Conservation (phyloP, 2,888 invertebrate genomes). For the Eubasilissa splendida region DNA sequence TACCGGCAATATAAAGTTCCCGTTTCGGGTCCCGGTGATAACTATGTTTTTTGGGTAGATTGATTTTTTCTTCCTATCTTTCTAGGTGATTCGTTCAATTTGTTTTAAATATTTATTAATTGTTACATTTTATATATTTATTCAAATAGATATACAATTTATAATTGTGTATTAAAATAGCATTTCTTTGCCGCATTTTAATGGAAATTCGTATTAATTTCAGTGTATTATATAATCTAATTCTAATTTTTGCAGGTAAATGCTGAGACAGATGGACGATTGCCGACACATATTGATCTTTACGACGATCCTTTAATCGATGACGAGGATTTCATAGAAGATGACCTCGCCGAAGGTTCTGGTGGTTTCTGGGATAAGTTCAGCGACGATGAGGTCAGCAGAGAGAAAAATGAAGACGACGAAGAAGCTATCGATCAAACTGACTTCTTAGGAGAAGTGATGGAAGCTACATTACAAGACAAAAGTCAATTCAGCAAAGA, state of each 20-base stretch:
- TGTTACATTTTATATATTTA: too few relatives aligned
- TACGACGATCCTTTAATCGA: conserved; percentile 24
- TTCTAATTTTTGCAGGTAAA: conserved; percentile 42
- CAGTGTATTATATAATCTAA: too few relatives aligned
- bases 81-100: too few relatives aligned
- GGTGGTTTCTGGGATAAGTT: not conserved
- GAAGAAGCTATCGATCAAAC: conserved; percentile 33
- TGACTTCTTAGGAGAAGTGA: conserved; percentile 55
- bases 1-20: too few relatives aligned
- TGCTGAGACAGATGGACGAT: conserved; percentile 25
- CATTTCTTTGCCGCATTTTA: too few relatives aligned
- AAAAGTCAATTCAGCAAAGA: conserved; percentile 44
- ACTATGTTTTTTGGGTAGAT: too few relatives aligned
- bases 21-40: too few relatives aligned
- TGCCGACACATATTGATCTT: not conserved
- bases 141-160: too few relatives aligned
- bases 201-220: too few relatives aligned
- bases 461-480: conserved; percentile 51
- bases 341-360: conserved; percentile 16
- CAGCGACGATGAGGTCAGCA: conserved; percentile 31
- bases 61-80: too few relatives aligned
- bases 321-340: conserved; percentile 36
- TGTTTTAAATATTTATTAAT: too few relatives aligned
- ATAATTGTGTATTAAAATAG: too few relatives aligned
- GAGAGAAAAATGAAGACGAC: conserved; percentile 32